Evolutionary conservation across 2,888 invertebrate species (phyloP).

Genomic region (Pseudococcus longispinus): DNA sequence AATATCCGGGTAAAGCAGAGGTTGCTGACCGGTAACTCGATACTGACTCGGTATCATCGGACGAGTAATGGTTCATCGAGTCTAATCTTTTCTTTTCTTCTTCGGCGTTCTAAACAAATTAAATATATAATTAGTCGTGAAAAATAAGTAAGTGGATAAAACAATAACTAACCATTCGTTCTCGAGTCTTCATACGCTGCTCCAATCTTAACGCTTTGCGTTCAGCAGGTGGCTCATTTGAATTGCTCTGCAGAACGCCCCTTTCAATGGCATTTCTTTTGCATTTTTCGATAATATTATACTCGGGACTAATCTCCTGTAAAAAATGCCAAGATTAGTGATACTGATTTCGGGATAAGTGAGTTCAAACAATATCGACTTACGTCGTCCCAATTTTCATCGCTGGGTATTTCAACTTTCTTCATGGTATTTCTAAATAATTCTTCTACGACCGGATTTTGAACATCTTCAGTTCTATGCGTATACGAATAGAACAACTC

Average conservation of each 20-base stretch:
- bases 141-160: not conserved
- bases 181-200: not conserved
- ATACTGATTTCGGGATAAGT: not conserved
- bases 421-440: not conserved
- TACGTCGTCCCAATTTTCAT: slow-evolving; percentile 21
- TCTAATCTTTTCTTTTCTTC: not conserved
- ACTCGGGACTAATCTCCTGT: not conserved
- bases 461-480: not conserved
- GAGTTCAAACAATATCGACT: not conserved
- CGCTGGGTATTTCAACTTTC: not conserved
- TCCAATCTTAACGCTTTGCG: not conserved
- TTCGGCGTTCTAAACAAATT: not conserved
- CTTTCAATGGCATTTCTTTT: not conserved
- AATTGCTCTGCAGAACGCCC: slow-evolving; percentile 3
- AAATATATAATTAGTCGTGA: not conserved
- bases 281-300: not conserved
- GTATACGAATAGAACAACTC: not conserved
- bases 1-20: not conserved
- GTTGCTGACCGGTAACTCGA: not conserved
- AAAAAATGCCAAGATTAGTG: not conserved
- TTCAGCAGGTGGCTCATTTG: not conserved
- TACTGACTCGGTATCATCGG: not conserved
- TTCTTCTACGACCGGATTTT: not conserved
- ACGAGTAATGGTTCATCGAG: not conserved
- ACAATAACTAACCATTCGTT: not conserved